Percentiles rank a stretch among this genome's conserved stretches.
Conservation (phyloP, 2,888 invertebrate species). For the Melieria omissa region DNA sequence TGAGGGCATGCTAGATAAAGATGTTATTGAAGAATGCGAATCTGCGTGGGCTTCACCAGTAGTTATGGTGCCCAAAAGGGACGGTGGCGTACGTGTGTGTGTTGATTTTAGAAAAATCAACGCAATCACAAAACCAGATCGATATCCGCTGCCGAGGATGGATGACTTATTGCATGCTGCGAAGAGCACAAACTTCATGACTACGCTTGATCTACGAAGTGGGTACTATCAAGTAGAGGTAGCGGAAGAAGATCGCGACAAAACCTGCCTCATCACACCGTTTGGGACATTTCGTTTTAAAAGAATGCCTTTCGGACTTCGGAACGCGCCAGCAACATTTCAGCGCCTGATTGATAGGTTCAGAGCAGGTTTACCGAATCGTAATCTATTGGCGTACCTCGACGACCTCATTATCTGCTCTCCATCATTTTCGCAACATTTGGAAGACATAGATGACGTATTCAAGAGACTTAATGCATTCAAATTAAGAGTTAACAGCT, state of each 20-base stretch:
- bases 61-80: slow-evolving; percentile 25
- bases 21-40: slow-evolving; percentile 5
- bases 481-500: background rate
- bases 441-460: background rate
- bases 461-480: background rate
- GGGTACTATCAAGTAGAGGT: slow-evolving; percentile 1
- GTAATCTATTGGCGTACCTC: background rate
- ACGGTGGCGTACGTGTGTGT: slow-evolving; percentile 17
- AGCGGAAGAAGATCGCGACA: slow-evolving; percentile 1
- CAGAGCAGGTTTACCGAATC: background rate
- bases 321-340: background rate
- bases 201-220: background rate
- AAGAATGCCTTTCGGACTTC: slow-evolving; percentile 6
- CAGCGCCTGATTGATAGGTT: slow-evolving; percentile 1
- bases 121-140: slow-evolving; percentile 3
- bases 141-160: slow-evolving; percentile 10
- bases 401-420: slow-evolving; percentile 15
- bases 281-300: slow-evolving; percentile 16
- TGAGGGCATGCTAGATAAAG: no score
- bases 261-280: slow-evolving; percentile 14
- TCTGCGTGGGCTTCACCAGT: slow-evolving; percentile 15
- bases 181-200: slow-evolving; percentile 11
- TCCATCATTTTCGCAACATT: background rate
- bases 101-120: slow-evolving; percentile 11
- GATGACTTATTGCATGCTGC: slow-evolving; percentile 10